phyloP scores from a whole-genome alignment of 2,888 invertebrate genomes.

The Heliconius hortense region DNA sequence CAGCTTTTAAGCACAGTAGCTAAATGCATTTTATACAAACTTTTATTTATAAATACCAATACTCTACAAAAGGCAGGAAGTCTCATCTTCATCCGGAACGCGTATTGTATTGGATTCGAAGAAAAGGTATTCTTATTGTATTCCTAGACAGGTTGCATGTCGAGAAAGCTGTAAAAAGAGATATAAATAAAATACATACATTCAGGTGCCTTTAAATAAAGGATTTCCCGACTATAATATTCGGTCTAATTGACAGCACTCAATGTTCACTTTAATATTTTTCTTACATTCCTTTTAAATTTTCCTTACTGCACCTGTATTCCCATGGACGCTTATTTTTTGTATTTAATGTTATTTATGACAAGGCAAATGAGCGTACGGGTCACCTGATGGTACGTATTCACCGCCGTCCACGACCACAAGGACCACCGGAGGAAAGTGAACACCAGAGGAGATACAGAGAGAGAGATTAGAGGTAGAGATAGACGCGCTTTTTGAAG shows the following conservation, averaged over 20 bases:
- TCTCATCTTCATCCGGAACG: neutral
- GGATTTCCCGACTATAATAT: neutral
- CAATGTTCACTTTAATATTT: neutral
- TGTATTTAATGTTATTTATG: fast-evolving
- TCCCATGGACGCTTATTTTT: neutral
- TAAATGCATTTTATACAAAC: neutral
- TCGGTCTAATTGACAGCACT: neutral
- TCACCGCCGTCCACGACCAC: too few relatives aligned
- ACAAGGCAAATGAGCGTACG: too few relatives aligned
- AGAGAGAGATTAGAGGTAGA: too few relatives aligned
- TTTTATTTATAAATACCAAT: neutral
- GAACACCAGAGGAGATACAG: too few relatives aligned
- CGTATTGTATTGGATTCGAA: neutral
- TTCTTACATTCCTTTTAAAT: neutral
- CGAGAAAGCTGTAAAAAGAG: neutral
- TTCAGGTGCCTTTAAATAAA: neutral
- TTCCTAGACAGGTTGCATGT: neutral
- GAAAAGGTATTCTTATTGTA: neutral
- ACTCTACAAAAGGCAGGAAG: neutral
- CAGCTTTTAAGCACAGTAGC: neutral
- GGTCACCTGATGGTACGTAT: too few relatives aligned
- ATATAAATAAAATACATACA: neutral
- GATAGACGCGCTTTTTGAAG: too few relatives aligned
- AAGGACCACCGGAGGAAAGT: too few relatives aligned
- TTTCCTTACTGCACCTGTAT: neutral